Conservation (phyloP, 2,888 invertebrate genomes). For the Pyrocoelia pectoralis region DNA sequence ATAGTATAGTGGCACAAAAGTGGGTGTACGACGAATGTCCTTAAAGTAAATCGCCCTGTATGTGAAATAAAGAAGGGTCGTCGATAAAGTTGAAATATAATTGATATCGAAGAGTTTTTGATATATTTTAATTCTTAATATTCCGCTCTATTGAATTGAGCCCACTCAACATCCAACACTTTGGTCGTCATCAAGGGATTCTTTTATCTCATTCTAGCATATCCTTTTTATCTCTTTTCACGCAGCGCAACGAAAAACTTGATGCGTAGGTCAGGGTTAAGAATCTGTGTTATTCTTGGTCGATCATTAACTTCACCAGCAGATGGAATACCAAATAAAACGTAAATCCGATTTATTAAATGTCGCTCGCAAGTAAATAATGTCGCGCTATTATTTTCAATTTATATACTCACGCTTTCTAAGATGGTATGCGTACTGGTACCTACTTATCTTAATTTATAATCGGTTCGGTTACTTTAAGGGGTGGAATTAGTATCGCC, state of each 20-base stretch:
- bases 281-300: conserved; percentile 45
- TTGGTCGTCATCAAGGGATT: conserved; percentile 38
- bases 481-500: background rate
- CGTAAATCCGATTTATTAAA: conserved; percentile 30
- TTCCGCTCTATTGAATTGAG: conserved; percentile 34
- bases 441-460: conserved; percentile 2
- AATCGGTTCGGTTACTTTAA: background rate
- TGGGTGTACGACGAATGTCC: no score
- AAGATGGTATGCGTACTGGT: background rate
- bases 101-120: conserved; percentile 7
- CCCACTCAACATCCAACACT: conserved; percentile 31
- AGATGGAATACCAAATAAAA: conserved; percentile 36
- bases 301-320: conserved; percentile 41
- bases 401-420: background rate
- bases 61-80: background rate
- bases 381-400: conserved; percentile 11
- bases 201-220: conserved; percentile 38
- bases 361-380: conserved; percentile 15
- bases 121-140: conserved; percentile 19
- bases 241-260: conserved; percentile 45
- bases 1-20: no score
- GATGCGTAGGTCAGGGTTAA: conserved; percentile 47
- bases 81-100: background rate
- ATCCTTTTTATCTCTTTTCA: conserved; percentile 39
- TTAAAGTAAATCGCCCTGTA: background rate